phyloP scores from a whole-genome alignment of 2,888 invertebrate species.

The Torymus auratus region DNA sequence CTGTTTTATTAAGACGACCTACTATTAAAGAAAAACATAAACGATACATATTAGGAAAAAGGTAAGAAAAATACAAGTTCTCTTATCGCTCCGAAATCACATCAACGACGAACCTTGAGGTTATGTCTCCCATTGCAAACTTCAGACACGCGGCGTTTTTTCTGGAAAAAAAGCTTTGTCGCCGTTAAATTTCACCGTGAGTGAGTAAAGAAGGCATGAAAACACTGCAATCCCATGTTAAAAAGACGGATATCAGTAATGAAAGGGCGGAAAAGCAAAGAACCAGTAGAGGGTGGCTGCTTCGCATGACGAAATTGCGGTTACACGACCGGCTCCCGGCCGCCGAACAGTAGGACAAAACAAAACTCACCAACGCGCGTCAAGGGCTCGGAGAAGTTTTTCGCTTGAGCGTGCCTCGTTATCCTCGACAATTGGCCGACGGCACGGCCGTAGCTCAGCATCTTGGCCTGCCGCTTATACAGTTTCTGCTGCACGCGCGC shows the following conservation, averaged over 20 bases:
- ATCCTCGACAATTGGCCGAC: constrained; percentile 71
- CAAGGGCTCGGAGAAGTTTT: constrained; percentile 63
- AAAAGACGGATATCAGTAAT: not conserved
- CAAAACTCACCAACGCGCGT: constrained; percentile 67
- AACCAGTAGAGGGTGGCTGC: not conserved
- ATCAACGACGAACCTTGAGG: constrained; percentile 1
- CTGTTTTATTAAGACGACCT: no score
- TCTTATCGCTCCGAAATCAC: no score
- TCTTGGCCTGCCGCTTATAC: constrained; percentile 63
- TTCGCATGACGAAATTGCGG: no score
- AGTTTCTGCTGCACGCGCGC: not conserved
- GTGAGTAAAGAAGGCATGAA: no score
- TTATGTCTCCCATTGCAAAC: constrained; percentile 31
- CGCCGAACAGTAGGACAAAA: no score
- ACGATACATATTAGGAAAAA: no score
- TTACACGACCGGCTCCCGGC: no score
- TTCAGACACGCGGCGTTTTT: constrained; percentile 22
- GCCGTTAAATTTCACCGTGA: not conserved
- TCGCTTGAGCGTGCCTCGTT: constrained; percentile 65
- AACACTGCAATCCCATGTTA: not conserved
- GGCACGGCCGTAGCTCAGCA: constrained; percentile 72
- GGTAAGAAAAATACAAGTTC: no score
- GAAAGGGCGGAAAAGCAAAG: not conserved
- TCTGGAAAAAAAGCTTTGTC: not conserved
- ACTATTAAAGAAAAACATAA: no score